These are phyloP conservation scores for Heliconius hewitsoni DNA, from an alignment of 1,140 invertebrate genomes.

Conservation along the genomic window DNA sequence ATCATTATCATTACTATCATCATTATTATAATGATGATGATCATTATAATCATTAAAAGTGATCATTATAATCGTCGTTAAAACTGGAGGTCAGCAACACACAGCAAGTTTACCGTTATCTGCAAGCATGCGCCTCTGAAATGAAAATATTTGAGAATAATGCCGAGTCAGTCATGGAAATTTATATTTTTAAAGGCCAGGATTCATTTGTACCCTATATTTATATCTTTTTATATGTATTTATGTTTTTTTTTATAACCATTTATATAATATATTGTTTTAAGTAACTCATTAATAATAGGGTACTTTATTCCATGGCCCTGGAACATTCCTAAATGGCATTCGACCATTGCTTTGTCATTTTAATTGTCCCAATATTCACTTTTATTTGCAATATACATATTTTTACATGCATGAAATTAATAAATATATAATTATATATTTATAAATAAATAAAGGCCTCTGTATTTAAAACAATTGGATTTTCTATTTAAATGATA, in stretches of 20 bases:
- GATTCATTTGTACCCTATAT: constrained; percentile 48
- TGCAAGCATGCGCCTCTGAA: constrained; percentile 80
- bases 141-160: constrained; percentile 76
- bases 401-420: background rate
- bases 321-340: constrained; percentile 63
- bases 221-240: constrained; percentile 12
- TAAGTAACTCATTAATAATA: constrained; percentile 21
- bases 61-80: constrained; percentile 27
- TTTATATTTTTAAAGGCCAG: constrained; percentile 49
- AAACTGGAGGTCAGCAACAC: constrained; percentile 71
- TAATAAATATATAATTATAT: too few species aligned
- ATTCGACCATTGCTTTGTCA: constrained; percentile 65
- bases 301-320: constrained; percentile 44
- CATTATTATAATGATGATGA: background rate
- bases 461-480: too few species aligned
- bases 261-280: background rate
- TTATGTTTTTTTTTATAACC: background rate
- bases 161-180: constrained; percentile 80
- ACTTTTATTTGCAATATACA: constrained; percentile 33
- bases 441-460: too few species aligned
- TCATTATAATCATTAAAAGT: constrained; percentile 49
- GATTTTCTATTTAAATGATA: too few species aligned
- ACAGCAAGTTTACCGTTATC: constrained; percentile 74
- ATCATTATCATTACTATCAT: constrained; percentile 17
- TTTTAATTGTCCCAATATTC: constrained; percentile 64